phyloP scores from a whole-genome alignment of 2,113 vertebrate species.

The Alligator mississippiensis region DNA sequence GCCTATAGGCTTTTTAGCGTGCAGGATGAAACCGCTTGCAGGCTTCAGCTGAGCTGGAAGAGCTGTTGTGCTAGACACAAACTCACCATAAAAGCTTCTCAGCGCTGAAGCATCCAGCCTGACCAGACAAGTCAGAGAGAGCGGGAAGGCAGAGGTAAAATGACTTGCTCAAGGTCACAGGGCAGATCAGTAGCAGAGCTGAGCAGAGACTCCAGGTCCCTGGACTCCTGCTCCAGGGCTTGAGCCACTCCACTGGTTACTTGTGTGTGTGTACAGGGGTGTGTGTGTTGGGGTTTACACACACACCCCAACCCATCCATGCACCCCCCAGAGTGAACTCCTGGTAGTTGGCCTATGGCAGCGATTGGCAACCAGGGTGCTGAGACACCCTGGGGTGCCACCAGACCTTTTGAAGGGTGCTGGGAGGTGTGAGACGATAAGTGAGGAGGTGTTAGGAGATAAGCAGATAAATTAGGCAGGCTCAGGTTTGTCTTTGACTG shows the following conservation, averaged over 20 bases:
- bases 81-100: no score
- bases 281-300: not conserved
- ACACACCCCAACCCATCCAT: no score
- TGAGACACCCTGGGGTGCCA: no score
- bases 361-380: no score
- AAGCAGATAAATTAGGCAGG: no score
- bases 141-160: not conserved
- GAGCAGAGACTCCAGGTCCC: not conserved
- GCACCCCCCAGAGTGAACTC: no score
- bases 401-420: not conserved
- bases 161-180: not conserved
- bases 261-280: not conserved
- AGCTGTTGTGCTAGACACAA: not conserved
- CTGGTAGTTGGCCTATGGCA: no score
- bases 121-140: no score
- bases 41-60: not conserved
- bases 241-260: not conserved
- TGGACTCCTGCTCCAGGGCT: not conserved
- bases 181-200: not conserved
- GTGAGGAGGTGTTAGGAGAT: no score
- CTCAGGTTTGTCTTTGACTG: no score
- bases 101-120: no score
- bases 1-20: not conserved
- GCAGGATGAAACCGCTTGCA: not conserved
- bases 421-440: no score